Conservation (phyloP, 2,113 vertebrate species). For the Laticauda laticaudata region DNA sequence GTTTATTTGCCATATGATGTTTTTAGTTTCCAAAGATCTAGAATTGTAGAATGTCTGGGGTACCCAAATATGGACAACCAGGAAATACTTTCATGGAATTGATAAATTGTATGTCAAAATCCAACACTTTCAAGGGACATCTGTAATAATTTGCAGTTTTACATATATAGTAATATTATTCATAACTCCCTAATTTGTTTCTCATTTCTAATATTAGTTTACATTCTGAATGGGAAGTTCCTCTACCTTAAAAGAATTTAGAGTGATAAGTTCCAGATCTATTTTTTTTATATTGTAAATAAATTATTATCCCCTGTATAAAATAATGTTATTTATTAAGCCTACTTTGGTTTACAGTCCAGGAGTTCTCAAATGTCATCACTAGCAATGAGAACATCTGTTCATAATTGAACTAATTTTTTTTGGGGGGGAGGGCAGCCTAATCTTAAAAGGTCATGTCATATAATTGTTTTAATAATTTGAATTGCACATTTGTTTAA, state of each 20-base stretch:
- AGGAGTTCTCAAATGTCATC: neutral
- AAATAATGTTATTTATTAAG: neutral
- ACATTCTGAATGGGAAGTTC: neutral
- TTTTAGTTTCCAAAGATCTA: constrained; percentile 33
- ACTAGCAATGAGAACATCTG: neutral
- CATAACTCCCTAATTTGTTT: neutral
- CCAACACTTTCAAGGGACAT: neutral
- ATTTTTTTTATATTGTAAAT: neutral
- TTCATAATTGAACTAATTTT: neutral
- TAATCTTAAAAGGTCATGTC: neutral
- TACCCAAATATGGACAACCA: neutral
- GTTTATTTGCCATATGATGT: neutral
- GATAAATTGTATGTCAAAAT: neutral
- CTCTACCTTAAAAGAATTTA: neutral
- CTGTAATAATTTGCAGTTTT: neutral
- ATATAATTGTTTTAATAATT: neutral
- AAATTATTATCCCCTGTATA: neutral
- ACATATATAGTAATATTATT: neutral
- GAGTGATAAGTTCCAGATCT: neutral
- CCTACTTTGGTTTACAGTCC: neutral
- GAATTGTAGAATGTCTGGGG: constrained; percentile 20
- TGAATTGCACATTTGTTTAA: neutral
- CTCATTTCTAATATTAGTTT: neutral
- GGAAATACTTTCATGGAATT: neutral
- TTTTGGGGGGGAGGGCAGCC: neutral